phyloP scores from a whole-genome alignment of 1,140 invertebrate genomes.

The Drosophila ananassae region DNA sequence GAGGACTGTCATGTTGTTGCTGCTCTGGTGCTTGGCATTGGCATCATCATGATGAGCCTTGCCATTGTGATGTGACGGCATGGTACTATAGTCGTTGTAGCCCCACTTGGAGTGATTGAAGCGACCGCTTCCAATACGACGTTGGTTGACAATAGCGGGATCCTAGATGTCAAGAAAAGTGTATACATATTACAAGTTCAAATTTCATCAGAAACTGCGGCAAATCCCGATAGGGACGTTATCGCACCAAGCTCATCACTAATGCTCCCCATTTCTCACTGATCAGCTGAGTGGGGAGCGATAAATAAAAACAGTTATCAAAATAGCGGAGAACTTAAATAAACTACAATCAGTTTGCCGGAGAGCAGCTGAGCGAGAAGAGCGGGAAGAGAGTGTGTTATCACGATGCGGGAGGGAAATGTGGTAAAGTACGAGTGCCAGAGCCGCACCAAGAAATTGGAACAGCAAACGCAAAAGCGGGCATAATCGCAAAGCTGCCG shows the following conservation, averaged over 20 bases:
- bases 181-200: not conserved
- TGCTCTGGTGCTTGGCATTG: slow-evolving; percentile 26
- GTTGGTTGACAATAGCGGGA: slow-evolving; percentile 78
- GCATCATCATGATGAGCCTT: slow-evolving; percentile 50
- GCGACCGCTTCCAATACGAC: slow-evolving; percentile 80
- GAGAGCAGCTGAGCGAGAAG: slow-evolving; percentile 29
- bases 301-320: slow-evolving; percentile 40
- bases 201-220: not conserved
- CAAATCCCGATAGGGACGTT: slow-evolving; percentile 3
- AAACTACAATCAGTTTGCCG: slow-evolving; percentile 5
- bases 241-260: slow-evolving; percentile 38
- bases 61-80: slow-evolving; percentile 30
- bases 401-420: slow-evolving; percentile 6
- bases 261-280: not conserved
- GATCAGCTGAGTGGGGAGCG: slow-evolving; percentile 50
- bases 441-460: slow-evolving; percentile 24
- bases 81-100: slow-evolving; percentile 48
- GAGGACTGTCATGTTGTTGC: slow-evolving; percentile 49
- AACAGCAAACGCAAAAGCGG: slow-evolving; percentile 12
- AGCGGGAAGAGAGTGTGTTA: slow-evolving; percentile 3
- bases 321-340: slow-evolving; percentile 40
- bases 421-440: slow-evolving; percentile 14
- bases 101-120: slow-evolving; percentile 70
- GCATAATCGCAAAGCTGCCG: slow-evolving; percentile 31
- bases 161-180: slow-evolving; percentile 22